phyloP scores from a whole-genome alignment of 2,113 vertebrate species.

The Nesospiza acunhae region DNA sequence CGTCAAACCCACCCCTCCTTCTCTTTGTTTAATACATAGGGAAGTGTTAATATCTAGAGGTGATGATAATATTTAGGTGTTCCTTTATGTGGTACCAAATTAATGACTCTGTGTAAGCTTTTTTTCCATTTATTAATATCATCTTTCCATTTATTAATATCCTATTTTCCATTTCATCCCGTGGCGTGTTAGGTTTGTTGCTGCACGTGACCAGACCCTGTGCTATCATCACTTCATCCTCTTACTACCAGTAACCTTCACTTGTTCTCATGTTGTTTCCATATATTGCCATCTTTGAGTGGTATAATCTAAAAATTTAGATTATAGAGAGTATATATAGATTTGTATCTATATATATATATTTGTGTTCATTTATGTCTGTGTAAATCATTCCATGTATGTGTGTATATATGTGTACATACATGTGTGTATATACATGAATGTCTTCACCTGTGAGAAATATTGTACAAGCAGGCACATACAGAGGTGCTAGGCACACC shows the following conservation, averaged over 20 bases:
- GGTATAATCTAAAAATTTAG: background rate
- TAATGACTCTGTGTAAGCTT: background rate
- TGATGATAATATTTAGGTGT: background rate
- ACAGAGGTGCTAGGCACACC: background rate
- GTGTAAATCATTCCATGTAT: background rate
- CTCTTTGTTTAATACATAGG: background rate
- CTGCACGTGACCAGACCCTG: background rate
- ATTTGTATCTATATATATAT: constrained; percentile 56
- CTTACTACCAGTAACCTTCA: background rate
- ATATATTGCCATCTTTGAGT: background rate
- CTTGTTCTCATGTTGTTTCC: background rate
- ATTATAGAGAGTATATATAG: constrained; percentile 24
- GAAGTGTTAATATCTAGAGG: background rate
- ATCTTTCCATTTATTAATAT: background rate
- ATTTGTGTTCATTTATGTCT: background rate
- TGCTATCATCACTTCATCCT: background rate
- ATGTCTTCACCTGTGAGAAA: background rate
- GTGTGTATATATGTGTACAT: background rate
- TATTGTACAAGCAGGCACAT: constrained; percentile 1
- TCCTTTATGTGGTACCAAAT: background rate
- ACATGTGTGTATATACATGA: background rate
- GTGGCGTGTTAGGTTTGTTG: background rate
- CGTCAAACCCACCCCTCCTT: background rate
- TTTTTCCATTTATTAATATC: constrained; percentile 14
- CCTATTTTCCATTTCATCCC: background rate